phyloP scores from a whole-genome alignment of 1,140 invertebrate genomes.

The Drosophila fuyamai region DNA sequence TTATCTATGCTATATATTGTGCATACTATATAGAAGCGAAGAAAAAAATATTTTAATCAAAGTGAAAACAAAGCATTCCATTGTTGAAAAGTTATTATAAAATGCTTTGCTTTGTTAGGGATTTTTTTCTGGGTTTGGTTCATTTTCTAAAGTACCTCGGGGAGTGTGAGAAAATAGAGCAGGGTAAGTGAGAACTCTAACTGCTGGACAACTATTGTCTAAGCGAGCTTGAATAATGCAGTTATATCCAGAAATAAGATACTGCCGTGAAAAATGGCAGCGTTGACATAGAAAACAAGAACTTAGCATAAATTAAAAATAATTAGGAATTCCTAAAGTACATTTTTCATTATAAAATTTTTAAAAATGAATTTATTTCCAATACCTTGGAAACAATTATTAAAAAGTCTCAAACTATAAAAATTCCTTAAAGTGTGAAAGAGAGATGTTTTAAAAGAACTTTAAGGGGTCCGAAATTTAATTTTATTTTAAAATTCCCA shows the following conservation, averaged over 20 bases:
- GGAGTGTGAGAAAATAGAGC: conserved; percentile 1
- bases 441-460: too few species aligned
- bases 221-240: conserved; percentile 43
- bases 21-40: conserved; percentile 2
- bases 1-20: conserved; percentile 63
- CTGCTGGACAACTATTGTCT: conserved; percentile 58
- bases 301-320: too few species aligned
- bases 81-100: conserved; percentile 77
- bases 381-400: too few species aligned
- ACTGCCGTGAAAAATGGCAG: not conserved
- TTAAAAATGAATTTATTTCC: too few species aligned
- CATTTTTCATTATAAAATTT: too few species aligned
- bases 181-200: conserved; percentile 16
- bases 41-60: conserved; percentile 70
- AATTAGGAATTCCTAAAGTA: too few species aligned
- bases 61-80: conserved; percentile 76
- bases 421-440: too few species aligned
- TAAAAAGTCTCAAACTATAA: too few species aligned
- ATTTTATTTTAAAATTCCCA: not conserved
- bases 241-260: conserved; percentile 3
- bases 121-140: conserved; percentile 33
- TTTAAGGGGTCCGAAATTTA: too few species aligned
- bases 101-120: conserved; percentile 62
- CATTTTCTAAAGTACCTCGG: conserved; percentile 63
- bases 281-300: not conserved